Evolutionary conservation across 1,140 invertebrate species (phyloP).

Genomic region (Thaumatotibia leucotreta): DNA sequence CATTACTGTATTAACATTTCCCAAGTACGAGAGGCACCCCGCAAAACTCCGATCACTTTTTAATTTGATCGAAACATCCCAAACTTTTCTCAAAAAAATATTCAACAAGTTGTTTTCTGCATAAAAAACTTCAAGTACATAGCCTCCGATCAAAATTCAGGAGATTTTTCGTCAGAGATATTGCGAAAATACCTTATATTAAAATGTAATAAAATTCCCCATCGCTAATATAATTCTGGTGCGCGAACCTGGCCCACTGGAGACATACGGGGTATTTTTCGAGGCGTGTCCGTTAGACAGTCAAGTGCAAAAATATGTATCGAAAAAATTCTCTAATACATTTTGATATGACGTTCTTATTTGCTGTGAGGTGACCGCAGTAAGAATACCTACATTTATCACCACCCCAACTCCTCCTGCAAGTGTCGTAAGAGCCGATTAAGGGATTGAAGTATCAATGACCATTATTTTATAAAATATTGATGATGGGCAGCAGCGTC

Average conservation of each 20-base stretch:
- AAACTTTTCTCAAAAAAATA: conserved; percentile 48
- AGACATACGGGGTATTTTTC: conserved; percentile 22
- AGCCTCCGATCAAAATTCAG: conserved; percentile 55
- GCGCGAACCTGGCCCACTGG: conserved; percentile 35
- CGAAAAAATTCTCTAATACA: too few species aligned
- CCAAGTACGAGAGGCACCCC: not conserved
- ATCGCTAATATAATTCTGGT: conserved; percentile 61
- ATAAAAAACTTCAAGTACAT: conserved; percentile 21
- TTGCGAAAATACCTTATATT: conserved; percentile 67
- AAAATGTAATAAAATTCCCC: conserved; percentile 68
- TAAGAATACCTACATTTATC: too few species aligned
- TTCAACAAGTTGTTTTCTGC: conserved; percentile 45
- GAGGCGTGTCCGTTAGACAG: not conserved
- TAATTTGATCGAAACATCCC: conserved; percentile 21
- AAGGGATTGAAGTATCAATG: too few species aligned
- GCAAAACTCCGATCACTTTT: not conserved
- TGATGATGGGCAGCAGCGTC: too few species aligned
- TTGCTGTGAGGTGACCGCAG: too few species aligned
- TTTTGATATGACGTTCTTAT: too few species aligned
- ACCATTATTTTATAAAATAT: too few species aligned
- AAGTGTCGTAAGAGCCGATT: too few species aligned
- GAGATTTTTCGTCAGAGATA: conserved; percentile 49
- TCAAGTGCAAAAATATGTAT: too few species aligned
- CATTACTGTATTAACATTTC: not conserved
- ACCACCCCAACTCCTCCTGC: too few species aligned